These are phyloP conservation scores for silkworm (Bombyx mori) DNA, from an alignment of 1,140 invertebrate species.

Conservation along the genomic window DNA sequence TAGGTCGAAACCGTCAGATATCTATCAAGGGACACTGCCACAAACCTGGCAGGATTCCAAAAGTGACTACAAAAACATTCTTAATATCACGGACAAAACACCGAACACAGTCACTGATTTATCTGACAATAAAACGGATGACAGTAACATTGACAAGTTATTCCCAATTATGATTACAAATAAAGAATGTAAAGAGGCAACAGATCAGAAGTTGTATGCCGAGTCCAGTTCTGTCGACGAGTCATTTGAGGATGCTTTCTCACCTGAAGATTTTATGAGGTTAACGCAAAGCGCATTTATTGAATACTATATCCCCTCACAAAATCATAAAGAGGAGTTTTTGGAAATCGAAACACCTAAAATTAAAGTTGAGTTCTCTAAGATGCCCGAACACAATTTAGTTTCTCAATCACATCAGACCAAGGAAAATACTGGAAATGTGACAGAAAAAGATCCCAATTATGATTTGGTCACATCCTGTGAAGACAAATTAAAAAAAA, in stretches of 20 bases:
- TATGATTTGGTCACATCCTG: conserved; percentile 36
- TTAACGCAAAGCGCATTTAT: conserved; percentile 26
- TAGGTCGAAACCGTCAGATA: conserved; percentile 25
- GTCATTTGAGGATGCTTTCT: conserved; percentile 46
- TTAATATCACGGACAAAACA: conserved; percentile 17
- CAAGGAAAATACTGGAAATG: conserved; percentile 17
- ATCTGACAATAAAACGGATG: conserved; percentile 26
- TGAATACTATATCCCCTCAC: conserved; percentile 32
- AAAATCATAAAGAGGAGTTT: conserved; percentile 25
- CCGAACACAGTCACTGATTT: conserved; percentile 22
- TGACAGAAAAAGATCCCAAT: neutral
- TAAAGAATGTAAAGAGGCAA: neutral
- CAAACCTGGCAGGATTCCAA: conserved; percentile 36
- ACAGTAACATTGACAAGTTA: conserved; percentile 9
- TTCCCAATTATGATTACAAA: too few relatives aligned
- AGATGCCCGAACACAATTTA: neutral
- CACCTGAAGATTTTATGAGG: conserved; percentile 34
- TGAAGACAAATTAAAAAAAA: conserved; percentile 46
- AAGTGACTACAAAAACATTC: conserved; percentile 43
- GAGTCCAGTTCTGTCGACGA: conserved; percentile 36
- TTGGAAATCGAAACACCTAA: conserved; percentile 25
- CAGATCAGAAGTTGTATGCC: conserved; percentile 8
- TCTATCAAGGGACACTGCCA: conserved; percentile 25
- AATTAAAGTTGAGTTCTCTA: conserved; percentile 5
- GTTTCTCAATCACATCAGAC: neutral